phyloP scores from a whole-genome alignment of 2,113 vertebrate species.

The Girardinichthys multiradiatus region DNA sequence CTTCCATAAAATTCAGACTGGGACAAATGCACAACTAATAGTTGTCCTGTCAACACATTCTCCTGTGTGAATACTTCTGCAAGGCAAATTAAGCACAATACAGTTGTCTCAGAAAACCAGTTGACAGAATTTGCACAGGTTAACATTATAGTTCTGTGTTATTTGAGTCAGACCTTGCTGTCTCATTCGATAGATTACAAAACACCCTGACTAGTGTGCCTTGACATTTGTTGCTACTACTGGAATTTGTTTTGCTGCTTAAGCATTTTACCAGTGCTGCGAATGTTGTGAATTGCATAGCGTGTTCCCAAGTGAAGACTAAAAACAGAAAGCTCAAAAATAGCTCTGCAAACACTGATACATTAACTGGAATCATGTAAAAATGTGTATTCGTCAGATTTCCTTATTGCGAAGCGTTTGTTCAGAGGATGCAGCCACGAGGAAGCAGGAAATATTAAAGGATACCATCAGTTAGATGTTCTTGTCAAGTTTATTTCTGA shows the following conservation, averaged over 20 bases:
- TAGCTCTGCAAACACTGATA: constrained; percentile 7
- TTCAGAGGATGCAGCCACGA: constrained; percentile 13
- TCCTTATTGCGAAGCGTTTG: constrained; percentile 3
- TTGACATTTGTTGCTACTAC: not conserved
- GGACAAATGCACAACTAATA: too few species aligned
- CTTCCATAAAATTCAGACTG: too few species aligned
- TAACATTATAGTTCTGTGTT: too few species aligned
- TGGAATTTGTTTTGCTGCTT: not conserved
- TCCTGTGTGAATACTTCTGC: not conserved
- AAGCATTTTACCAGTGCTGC: not conserved
- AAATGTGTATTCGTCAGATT: constrained; percentile 6
- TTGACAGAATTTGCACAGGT: too few species aligned
- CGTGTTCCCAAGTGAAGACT: constrained; percentile 24
- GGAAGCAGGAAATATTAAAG: constrained; percentile 7
- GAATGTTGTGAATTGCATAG: constrained; percentile 1
- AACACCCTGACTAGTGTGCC: not conserved
- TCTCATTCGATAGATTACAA: too few species aligned
- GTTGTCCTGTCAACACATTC: too few species aligned
- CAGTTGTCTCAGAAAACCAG: too few species aligned
- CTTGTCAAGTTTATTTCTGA: not conserved
- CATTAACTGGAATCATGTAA: not conserved
- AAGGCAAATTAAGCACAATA: too few species aligned
- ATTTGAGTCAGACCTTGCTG: too few species aligned
- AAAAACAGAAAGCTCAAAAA: constrained; percentile 33
- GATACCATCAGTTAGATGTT: not conserved